Evolutionary conservation across 2,113 vertebrate species (phyloP).

Genomic region (Psittacula cyanocephala): DNA sequence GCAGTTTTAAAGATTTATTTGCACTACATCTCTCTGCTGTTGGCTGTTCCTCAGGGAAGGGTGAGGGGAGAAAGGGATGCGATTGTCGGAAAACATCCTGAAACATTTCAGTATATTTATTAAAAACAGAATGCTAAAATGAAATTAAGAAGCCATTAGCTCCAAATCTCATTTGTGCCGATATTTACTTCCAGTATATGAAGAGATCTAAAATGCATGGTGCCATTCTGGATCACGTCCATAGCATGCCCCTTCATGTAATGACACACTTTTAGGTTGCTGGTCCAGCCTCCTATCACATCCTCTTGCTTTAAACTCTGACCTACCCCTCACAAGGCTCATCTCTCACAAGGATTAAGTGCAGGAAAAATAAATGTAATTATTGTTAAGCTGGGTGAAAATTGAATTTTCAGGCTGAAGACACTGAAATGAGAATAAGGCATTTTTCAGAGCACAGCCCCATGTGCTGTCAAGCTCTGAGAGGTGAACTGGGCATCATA

Average conservation of each 20-base stretch:
- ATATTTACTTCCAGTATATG: rapidly evolving
- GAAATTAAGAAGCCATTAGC: background rate
- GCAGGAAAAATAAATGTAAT: background rate
- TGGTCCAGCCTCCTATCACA: background rate
- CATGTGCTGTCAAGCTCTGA: background rate
- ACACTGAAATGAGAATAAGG: background rate
- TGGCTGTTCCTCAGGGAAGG: background rate
- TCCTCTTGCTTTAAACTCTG: background rate
- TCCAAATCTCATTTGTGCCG: background rate
- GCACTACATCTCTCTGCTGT: background rate
- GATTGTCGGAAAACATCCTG: background rate
- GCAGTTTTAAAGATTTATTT: background rate
- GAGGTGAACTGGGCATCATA: background rate
- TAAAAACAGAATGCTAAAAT: background rate
- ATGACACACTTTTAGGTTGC: rapidly evolving
- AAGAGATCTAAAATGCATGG: background rate
- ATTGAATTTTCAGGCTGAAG: background rate
- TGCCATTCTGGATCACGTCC: background rate
- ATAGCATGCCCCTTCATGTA: rapidly evolving
- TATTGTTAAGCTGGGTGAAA: background rate
- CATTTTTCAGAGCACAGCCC: background rate
- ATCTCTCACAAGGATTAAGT: background rate
- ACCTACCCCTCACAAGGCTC: background rate
- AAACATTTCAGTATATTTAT: background rate
- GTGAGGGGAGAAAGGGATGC: background rate